Base-by-base conservation (phyloP, 2,888 invertebrate species). In the Latrodectus hesperus region DNA sequence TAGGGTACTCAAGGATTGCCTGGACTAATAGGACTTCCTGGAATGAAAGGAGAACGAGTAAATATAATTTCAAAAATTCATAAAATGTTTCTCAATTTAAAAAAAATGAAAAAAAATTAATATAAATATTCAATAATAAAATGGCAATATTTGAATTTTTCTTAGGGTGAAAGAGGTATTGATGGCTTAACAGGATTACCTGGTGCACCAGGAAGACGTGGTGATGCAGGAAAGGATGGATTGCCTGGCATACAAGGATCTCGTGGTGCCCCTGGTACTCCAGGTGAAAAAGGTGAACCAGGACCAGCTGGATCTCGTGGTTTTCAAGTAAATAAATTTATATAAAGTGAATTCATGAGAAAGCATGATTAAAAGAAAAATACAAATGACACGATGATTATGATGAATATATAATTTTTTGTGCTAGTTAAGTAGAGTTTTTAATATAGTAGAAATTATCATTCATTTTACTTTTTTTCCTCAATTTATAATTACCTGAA, bases 1-100 rank as follows among this genome's bases (percentile, higher is more conserved):
- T 95, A 74, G 97, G 97, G 97, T 22, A 92, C 95, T 26, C 95
- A 96, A 92, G 97, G 97, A 60, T 93, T 95, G 22, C 96, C 95
- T 71, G 96, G 96, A 75, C 94, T 95, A 8, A 93, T 95, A 91
- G 96, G 96, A 75, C 93, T 94, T 49, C 94, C 95, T 26, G 96
- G 96, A 64, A 74, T 77, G 49, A 73, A 72, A 78, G 81, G 77
- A 81, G 84, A 79, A 52, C 72, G 68, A 52, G 81, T 79, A 82
- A 68, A 22, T 65, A 49, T 55, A 16, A 11, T 74, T 55, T 22
- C 8, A 53, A 74, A 22, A 53, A 51, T 14, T 71, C 51, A 51
- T 49, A 51, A 51, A 49, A 12, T 49, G 8, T 60, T 16, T 60
- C 8, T 60, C 60, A 60, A 60, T 11, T 11, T 60, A 5, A 60